Conservation (phyloP, 2,113 vertebrate species). For the Rana temporaria region DNA sequence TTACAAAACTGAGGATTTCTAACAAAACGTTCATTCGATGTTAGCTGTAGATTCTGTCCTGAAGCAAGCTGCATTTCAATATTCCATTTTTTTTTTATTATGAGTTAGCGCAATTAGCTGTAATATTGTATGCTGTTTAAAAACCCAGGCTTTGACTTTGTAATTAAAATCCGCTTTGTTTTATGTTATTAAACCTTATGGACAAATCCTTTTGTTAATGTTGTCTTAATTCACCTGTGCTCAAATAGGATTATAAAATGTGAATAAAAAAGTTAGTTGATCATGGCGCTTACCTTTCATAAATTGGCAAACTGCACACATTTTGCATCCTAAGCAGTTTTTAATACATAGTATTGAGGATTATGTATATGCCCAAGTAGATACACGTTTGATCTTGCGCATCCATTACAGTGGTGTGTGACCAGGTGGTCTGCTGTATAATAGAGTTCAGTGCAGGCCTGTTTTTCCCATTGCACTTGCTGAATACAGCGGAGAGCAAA, state of each 20-base stretch:
- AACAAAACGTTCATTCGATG: slow-evolving; percentile 68
- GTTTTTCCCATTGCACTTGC: too few relatives aligned
- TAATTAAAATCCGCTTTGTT: slow-evolving; percentile 46
- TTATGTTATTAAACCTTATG: slow-evolving; percentile 57
- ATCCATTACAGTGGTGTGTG: too few relatives aligned
- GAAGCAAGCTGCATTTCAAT: slow-evolving; percentile 99
- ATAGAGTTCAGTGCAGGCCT: too few relatives aligned
- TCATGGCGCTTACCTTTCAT: not conserved
- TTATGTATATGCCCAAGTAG: too few relatives aligned
- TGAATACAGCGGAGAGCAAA: too few relatives aligned
- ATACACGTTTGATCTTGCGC: too few relatives aligned
- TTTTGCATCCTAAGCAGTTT: not conserved
- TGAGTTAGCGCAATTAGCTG: slow-evolving; percentile 72
- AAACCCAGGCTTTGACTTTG: slow-evolving; percentile 62
- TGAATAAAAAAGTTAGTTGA: not conserved
- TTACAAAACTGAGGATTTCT: slow-evolving; percentile 84
- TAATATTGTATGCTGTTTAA: slow-evolving; percentile 76
- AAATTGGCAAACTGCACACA: too few relatives aligned
- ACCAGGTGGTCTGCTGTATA: too few relatives aligned
- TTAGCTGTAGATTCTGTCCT: slow-evolving; percentile 97
- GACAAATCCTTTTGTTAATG: slow-evolving; percentile 40
- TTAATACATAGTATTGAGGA: too few relatives aligned
- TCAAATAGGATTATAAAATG: slow-evolving; percentile 39
- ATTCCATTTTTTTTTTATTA: slow-evolving; percentile 82
- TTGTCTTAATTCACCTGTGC: slow-evolving; percentile 48